Evolutionary conservation across 2,113 vertebrate genomes (phyloP), one percentile per base, ranked within the genome.

Genomic region (Channa maculata): DNA sequence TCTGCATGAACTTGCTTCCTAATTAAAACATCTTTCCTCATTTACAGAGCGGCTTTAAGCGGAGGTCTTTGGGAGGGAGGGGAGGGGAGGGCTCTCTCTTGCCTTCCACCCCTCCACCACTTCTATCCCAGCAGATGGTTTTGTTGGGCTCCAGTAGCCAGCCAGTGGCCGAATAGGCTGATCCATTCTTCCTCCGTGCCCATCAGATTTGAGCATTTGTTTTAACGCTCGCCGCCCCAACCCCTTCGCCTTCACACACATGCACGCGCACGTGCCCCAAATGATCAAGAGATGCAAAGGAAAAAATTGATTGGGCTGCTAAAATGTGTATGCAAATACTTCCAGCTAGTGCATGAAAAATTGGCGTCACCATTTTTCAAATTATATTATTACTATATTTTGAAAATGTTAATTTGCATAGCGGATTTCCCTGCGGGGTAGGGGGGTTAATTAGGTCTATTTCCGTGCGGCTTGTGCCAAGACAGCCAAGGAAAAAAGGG

Each of bases 361-460:
- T 96, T 96, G 96, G 96, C 96, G 94, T 97, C 96, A 96, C 96
- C 95, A 95, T 96, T 96, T 95, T 95, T 98, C 96, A 98, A 98
- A 98, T 98, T 94, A 98, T 97, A 97, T 98, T 96, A 98, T 98
- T 97, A 97, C 96, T 97, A 96, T 98, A 98, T 98, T 98, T 98
- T 97, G 95, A 96, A 98, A 98, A 97, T 96, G 96, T 97, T 99
- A 96, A 99, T 99, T 97, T 99, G 96, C 97, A 97, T 96, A 96
- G 96, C 93, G 96, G 96, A 98, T 98, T 98, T 98, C 96, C 98
- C 97, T 77, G 80, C 93, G 94, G 96, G 96, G 95, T 95, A 95
- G 95, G 95, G 91, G 95, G 97, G 96, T 97, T 99, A 99, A 99
- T 99, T 99, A 99, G 96, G 97, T 98, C 96, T 97, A 97, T 98